phyloP scores from a whole-genome alignment of 2,797 vertebrate species.

The Melopsittacus undulatus region DNA sequence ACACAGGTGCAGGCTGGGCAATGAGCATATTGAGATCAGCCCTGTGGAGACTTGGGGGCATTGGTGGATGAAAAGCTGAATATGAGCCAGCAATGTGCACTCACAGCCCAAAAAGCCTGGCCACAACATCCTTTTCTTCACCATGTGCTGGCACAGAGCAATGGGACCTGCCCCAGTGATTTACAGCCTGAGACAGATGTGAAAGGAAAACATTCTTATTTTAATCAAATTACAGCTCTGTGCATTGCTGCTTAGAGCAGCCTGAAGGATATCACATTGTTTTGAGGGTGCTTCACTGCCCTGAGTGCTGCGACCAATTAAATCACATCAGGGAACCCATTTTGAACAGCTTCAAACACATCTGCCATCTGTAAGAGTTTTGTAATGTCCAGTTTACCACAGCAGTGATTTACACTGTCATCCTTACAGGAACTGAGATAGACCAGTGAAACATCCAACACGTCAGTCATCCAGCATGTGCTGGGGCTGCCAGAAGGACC shows the following conservation, averaged over 20 bases:
- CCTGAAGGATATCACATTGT: constrained; percentile 3
- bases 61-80: background rate
- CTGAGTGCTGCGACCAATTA: constrained; percentile 33
- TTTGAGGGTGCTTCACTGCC: background rate
- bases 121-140: background rate
- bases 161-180: background rate
- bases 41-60: background rate
- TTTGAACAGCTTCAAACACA: constrained; percentile 69
- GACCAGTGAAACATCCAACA: background rate
- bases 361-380: background rate
- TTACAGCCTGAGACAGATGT: constrained; percentile 9
- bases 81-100: rapidly evolving
- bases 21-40: background rate
- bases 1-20: background rate
- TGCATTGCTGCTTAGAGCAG: constrained; percentile 23
- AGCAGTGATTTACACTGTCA: background rate
- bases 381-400: background rate
- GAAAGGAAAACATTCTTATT: constrained; percentile 26
- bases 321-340: constrained; percentile 42
- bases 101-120: background rate
- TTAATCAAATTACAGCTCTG: constrained; percentile 38
- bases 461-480: background rate
- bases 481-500: background rate
- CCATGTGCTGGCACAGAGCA: background rate
- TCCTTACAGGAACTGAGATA: constrained; percentile 17